Base-by-base conservation (phyloP, 2,888 invertebrate species). In the Limnephilus marmoratus region DNA sequence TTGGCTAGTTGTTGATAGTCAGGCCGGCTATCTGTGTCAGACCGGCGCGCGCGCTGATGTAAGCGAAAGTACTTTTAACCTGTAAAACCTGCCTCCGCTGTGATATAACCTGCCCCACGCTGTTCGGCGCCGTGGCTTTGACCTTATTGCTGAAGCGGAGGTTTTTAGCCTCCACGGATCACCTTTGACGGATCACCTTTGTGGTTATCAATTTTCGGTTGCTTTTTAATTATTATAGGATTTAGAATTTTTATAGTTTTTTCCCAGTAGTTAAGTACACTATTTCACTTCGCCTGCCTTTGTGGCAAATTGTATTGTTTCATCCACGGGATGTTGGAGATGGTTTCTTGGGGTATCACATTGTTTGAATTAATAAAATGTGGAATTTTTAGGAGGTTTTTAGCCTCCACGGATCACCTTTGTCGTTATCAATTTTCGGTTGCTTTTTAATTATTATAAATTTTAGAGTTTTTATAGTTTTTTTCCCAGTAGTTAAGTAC, bases 51-150 rank as follows among this genome's bases (percentile, higher is more conserved):
- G 86, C 53, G 86, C 88, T 80, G 88, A 88, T 88, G 68, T 37
- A 80, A 88, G 88, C 88, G 88, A 88, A 88, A 88, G 88, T 88
- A 24, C 24, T 49, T 31, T 68, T 34, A 31, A 80, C 34, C n/a
- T 68, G 80, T 68, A 53, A 29, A 34, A 88, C 88, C 68, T 80
- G 88, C 68, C 53, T 34, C n/a, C 80, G 53, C n/a, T 85, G n/a
- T 85, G 45, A 85, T 85, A 85, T 85, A 85, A 85, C 85, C 37
- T 85, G 85, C 85, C 85, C 45, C 85, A 85, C 85, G 68, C 24
- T 53, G 4, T 18, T 41, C 41, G 45, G 45, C 45, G 37, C 85
- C 88, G 88, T 88, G 88, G 34, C 88, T 88, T 88, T 88, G 88
- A 88, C 88, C 88, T 88, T 88, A 88, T 80, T 88, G 88, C 34